Conservation (phyloP, 2,888 invertebrate species). For the Shargacucullia verbasci region DNA sequence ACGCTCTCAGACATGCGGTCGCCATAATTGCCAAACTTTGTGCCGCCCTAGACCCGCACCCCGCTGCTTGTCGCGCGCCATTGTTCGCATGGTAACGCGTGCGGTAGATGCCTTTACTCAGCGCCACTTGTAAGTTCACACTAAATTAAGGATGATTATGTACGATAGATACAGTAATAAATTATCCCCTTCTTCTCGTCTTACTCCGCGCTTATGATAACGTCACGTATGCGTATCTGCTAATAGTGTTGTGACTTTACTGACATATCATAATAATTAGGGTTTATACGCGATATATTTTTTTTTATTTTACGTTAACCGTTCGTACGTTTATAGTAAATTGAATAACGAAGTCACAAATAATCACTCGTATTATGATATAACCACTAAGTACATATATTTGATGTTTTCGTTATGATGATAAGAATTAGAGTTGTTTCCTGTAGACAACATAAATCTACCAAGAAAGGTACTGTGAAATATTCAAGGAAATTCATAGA, state of each 20-base stretch:
- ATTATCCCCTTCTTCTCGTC: constrained; percentile 37
- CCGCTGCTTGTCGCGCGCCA: constrained; percentile 82
- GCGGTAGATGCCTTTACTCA: constrained; percentile 75
- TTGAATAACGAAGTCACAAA: too few species aligned
- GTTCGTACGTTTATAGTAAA: too few species aligned
- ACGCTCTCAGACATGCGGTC: constrained; percentile 88
- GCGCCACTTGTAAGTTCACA: constrained; percentile 65
- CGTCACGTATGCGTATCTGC: too few species aligned
- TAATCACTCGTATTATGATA: too few species aligned
- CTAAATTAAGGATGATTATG: constrained; percentile 56
- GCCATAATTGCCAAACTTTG: constrained; percentile 89
- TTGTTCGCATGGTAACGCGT: constrained; percentile 84
- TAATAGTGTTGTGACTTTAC: too few species aligned
- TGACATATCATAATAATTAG: too few species aligned
- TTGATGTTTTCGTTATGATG: too few species aligned
- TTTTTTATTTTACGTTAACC: too few species aligned
- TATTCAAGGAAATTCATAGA: background rate
- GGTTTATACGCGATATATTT: too few species aligned
- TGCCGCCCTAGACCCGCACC: constrained; percentile 74
- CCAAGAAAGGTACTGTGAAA: background rate
- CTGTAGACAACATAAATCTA: too few species aligned
- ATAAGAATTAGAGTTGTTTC: too few species aligned
- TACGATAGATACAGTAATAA: constrained; percentile 56
- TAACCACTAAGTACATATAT: too few species aligned
- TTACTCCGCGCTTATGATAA: background rate